Evolutionary conservation across 2,113 vertebrate species (phyloP), one percentile per base, ranked within the genome.

Genomic region (Saguinus imperator): DNA sequence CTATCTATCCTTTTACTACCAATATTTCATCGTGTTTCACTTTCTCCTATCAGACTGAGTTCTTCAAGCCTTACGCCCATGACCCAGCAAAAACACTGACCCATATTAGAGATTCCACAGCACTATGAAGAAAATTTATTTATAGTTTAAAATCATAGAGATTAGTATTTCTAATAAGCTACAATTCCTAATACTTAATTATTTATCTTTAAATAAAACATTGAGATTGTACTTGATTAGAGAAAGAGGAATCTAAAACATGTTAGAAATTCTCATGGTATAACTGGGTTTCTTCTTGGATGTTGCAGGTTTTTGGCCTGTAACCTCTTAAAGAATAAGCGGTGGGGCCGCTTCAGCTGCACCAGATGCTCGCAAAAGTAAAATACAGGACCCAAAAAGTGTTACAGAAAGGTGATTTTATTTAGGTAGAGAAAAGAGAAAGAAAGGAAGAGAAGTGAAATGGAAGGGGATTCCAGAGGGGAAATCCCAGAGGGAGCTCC

Each of bases 181-280:
- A 83, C 7, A 90, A 64, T 64, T 92, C 70, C 52, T 87, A 87
- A 13, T 48, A 43, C 12, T 23, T 48, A 66, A 37, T 23, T 57
- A 93, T 50, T 57, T 84, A 83, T 21, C 61, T 68, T 93, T 50
- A 93, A 66, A 77, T 89, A 92, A 89, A 83, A 58, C 68, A 94
- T 25, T 52, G 48, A 20, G 55, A 40, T 9, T 20, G 37, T 55
- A 35, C 3, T 3, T 66, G 21, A 91, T 48, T 76, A 79, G 29
- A 80, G 43, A 85, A 52, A 70, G 58, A 61, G 58, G 73, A 77
- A 73, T 58, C n/a, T 29, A 48, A 43, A 86, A 61, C 13, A 35
- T 20, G 37, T 37, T 20, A 86, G 21, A 50, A 79, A 43, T 50
- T 57, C 61, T 64, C 66, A 35, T 68, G 52, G 16, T 17, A 16